phyloP scores from a whole-genome alignment of 1,140 invertebrate genomes.

The Heliconius congener region DNA sequence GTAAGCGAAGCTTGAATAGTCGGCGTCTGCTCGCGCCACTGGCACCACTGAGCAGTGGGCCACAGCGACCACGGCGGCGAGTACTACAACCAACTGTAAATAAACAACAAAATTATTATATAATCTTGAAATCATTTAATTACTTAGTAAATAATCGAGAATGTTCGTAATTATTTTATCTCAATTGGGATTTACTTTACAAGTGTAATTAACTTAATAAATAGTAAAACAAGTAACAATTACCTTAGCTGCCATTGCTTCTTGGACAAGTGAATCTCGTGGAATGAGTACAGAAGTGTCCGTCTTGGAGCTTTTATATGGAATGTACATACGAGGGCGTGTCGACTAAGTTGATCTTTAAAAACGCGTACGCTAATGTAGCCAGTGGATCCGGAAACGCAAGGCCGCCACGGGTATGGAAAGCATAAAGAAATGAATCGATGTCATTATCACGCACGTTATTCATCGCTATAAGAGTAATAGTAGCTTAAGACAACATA shows the following conservation, averaged over 20 bases:
- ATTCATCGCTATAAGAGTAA: conserved; percentile 7
- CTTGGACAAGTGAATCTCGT: conserved; percentile 60
- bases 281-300: conserved; percentile 61
- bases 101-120: neutral
- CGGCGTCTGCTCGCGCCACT: conserved; percentile 51
- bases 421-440: conserved; percentile 52
- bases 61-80: conserved; percentile 17
- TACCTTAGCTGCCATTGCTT: conserved; percentile 65
- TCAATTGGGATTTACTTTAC: neutral
- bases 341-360: conserved; percentile 64
- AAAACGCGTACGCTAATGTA: conserved; percentile 50
- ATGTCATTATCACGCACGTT: conserved; percentile 22
- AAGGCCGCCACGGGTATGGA: conserved; percentile 56
- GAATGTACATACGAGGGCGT: conserved; percentile 60
- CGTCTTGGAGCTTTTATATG: conserved; percentile 66
- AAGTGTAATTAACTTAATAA: neutral
- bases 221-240: neutral
- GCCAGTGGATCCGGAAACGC: conserved; percentile 67
- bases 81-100: conserved; percentile 38
- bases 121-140: neutral
- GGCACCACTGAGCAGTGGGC: conserved; percentile 25
- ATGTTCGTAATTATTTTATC: neutral
- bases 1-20: conserved; percentile 66
- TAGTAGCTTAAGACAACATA: neutral
- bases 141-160: neutral